Evolutionary conservation across 2,113 vertebrate species (phyloP), one percentile per base, ranked within the genome.

Genomic region (Mesembrinibis cayennensis): DNA sequence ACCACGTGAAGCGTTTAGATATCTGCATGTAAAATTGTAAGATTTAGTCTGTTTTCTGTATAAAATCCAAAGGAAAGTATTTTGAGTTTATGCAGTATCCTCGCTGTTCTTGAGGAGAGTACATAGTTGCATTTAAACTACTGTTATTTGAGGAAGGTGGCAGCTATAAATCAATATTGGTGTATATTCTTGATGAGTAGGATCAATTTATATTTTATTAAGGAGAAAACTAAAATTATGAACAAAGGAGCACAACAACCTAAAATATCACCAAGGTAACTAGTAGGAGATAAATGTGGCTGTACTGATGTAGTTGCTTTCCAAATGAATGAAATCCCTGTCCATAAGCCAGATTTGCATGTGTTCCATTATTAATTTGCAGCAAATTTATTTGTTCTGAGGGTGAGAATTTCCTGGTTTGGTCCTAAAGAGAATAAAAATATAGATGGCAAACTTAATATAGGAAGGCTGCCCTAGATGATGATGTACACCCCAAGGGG

Each of bases 41-140:
- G 19, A 8, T 58, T 12, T 36, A 23, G 6, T 20, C 44, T 56
- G 44, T 55, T 78, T 81, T 44, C 34, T 38, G 9, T 84, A 7
- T 62, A 21, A 79, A 78, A 74, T 47, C 6, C 5, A 16, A 2
- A 8, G n/a, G 44, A 22, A 82, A 32, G 8, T 56, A 4, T 34
- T 73, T 79, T 71, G 30, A 20, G 22, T 77, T 69, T n/a, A 45
- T 9, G 3, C 16, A 18, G 36, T 32, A 6, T 72, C 7, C 36
- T 71, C 2, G 1, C 29, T 4, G 0, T 61, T 70, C 6, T 11
- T 36, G 40, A 26, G 4, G 6, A 72, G 26, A 23, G 8, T 29
- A 40, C 2, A 2, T 53, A 69, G 15, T 40, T 65, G 4, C 16
- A 9, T 19, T 42, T 71, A 59, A 82, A 30, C 11, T 16, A 2